These are phyloP conservation scores for Temnothorax longispinosus DNA, from an alignment of 1,140 invertebrate species.

Conservation along the genomic window DNA sequence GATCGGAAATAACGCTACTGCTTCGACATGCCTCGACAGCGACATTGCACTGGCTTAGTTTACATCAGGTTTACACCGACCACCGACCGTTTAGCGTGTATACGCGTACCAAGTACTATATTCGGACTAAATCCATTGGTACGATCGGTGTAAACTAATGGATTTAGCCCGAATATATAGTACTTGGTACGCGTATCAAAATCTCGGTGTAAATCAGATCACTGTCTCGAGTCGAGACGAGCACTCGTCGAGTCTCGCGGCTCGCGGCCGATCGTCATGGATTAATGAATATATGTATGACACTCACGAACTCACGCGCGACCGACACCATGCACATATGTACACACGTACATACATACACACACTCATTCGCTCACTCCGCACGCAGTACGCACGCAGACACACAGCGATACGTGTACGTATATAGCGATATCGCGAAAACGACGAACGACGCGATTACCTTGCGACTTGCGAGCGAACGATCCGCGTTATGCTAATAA, in stretches of 20 bases:
- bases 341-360: background rate
- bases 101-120: too few species aligned
- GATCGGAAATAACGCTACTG: too few species aligned
- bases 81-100: too few species aligned
- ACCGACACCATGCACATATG: constrained; percentile 5
- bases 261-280: constrained; percentile 42
- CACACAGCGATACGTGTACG: constrained; percentile 6
- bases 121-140: too few species aligned
- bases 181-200: too few species aligned
- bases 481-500: constrained; percentile 16
- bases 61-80: too few species aligned
- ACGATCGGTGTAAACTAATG: too few species aligned
- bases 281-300: constrained; percentile 1
- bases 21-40: background rate
- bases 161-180: too few species aligned
- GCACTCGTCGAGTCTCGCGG: too few species aligned
- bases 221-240: too few species aligned
- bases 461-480: background rate
- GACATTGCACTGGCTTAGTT: too few species aligned
- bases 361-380: background rate
- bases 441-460: constrained; percentile 30
- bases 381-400: constrained; percentile 7
- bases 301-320: constrained; percentile 19
- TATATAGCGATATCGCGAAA: constrained; percentile 56
- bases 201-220: too few species aligned